phyloP scores from a whole-genome alignment of 2,888 invertebrate species.

The Drosophila anomalata region DNA sequence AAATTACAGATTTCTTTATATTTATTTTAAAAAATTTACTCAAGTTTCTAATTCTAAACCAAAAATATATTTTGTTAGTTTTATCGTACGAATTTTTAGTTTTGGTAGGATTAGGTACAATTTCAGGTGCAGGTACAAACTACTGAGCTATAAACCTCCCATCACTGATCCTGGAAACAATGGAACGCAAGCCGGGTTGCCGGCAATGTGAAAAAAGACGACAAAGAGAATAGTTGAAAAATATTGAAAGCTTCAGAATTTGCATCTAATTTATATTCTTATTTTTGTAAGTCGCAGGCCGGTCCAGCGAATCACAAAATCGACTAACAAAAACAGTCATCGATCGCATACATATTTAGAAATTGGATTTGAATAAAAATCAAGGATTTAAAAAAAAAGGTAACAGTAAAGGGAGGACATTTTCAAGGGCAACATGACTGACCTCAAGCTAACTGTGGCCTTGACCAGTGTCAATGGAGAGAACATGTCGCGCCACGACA shows the following conservation, averaged over 20 bases:
- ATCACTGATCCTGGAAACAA: conserved; percentile 30
- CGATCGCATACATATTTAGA: neutral
- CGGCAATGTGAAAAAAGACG: conserved; percentile 1
- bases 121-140: neutral
- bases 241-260: neutral
- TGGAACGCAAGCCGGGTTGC: conserved; percentile 3
- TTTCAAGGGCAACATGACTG: conserved; percentile 40
- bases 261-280: neutral
- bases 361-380: neutral
- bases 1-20: too few relatives aligned
- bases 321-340: neutral
- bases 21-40: too few relatives aligned
- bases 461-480: conserved; percentile 86
- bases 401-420: conserved; percentile 30
- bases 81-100: neutral
- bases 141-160: conserved; percentile 4
- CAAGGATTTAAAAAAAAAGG: neutral
- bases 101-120: conserved; percentile 1
- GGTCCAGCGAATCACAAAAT: conserved; percentile 12
- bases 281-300: conserved; percentile 5
- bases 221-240: neutral
- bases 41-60: too few relatives aligned
- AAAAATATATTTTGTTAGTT: too few relatives aligned
- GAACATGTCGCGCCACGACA: conserved; percentile 98
- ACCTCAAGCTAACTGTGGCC: conserved; percentile 66